Evolutionary conservation across 2,797 vertebrate genomes (phyloP), one percentile per base, ranked within the genome.

Genomic region (Glossophaga mutica): DNA sequence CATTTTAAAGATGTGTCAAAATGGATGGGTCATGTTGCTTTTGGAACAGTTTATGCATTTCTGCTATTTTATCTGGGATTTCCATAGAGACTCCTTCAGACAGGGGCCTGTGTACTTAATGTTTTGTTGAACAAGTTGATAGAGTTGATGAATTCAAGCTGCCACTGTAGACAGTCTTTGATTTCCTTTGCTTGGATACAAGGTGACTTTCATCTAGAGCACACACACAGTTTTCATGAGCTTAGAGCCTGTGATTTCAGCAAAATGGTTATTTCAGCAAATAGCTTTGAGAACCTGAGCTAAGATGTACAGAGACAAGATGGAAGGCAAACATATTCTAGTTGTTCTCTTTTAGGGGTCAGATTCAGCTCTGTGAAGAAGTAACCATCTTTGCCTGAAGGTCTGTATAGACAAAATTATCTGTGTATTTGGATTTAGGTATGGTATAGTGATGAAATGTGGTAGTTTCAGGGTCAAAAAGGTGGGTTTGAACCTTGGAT

Each of bases 11-110:
- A 39, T 26, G 85, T 59, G 68, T 87, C 46, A 70, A 62, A 91
- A 91, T 0, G 9, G 71, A 76, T 71, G 21, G 50, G 22, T 95
- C 71, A 86, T 95, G 55, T 93, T 90, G 70, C 50, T 93, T 96
- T 95, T 87, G 93, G 84, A 95, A 68, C 9, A 87, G 55, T 87
- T 95, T 62, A 52, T 22, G 5, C 74, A 93, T 91, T 94, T 89
- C 67, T 91, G 37, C 73, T 94, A 18, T 90, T 97, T 96, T 93
- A 90, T 92, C 83, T 95, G 42, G 68, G 6, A 70, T 95, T 96
- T 90, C 76, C 67, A 67, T n/a, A 89, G 29, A 95, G 24, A 55
- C 29, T 81, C 15, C 22, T 91, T 94, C 76, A 94, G 44, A 91
- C 29, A 24, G 52, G 34, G 71, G 88, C 15, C 39, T 87, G 22